Base-by-base conservation (phyloP, 53 echinoderm and acorn worm species). In the Stichopus horrens region DNA sequence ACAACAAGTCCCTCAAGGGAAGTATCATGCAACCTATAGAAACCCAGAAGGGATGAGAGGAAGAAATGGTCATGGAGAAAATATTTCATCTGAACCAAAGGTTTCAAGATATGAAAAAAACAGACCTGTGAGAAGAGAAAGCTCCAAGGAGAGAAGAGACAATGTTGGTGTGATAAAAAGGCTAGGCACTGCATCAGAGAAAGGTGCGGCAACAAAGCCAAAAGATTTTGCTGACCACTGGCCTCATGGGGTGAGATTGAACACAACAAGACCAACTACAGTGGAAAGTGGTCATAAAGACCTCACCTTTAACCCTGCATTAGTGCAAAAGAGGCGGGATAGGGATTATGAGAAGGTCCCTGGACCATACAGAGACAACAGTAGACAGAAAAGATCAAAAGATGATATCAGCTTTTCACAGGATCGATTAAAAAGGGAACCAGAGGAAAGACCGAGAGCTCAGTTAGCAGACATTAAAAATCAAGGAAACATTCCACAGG, bases 321-420 rank as follows among this genome's bases (percentile, higher is more conserved):
- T 85, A 5, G 68, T 85, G 18, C 85, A 85, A 52, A 85, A 85
- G 23, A 63, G 85, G 22, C 85, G 53, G 2, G 63, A 85, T 59
- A 51, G 85, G 65, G 85, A 85, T 67, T 85, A 85, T 14, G 85
- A 85, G 58, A 53, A 67, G 23, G 52, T 85, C 52, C 53, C 85
- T 22, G 85, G 85, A 11, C 57, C 23, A 16, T 20, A 20, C 18
- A 18, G 59, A 5, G 85, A 85, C 23, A 85, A 53, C 67, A 53
- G 18, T 16, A 51, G 21, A 8, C 68, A 23, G 10, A 67, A 52
- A 7, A 85, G 85, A 59, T 63, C 63, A 9, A 85, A 65, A 14
- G 85, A 85, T 85, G 85, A 85, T 52, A 10, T 85, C 13, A 85
- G 51, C 68, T 66, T 85, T 67, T 0, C 23, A 52, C 77, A 76